phyloP scores from a whole-genome alignment of 2,797 vertebrate genomes.

The Enteromius fasciolatus region DNA sequence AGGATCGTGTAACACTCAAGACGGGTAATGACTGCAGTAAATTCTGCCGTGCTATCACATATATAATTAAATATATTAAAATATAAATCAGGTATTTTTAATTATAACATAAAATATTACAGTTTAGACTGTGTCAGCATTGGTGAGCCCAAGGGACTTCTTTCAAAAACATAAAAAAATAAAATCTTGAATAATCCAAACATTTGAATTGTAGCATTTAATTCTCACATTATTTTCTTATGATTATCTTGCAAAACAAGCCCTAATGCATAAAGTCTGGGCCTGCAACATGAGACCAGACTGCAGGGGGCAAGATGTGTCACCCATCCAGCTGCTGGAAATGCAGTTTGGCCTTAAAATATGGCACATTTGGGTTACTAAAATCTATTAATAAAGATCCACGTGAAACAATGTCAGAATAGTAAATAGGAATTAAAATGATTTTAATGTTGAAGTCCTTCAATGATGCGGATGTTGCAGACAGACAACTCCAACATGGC shows the following conservation, averaged over 20 bases:
- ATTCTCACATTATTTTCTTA: not conserved
- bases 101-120: not conserved
- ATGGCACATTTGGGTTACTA: not conserved
- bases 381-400: not conserved
- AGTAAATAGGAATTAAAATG: not conserved
- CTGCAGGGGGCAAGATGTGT: constrained; percentile 9
- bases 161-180: not conserved
- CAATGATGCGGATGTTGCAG: constrained; percentile 53
- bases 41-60: not conserved
- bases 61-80: not conserved
- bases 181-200: not conserved
- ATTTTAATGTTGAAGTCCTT: not conserved
- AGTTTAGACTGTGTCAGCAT: not conserved
- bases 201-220: not conserved
- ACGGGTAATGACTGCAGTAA: not conserved
- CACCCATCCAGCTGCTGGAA: not conserved
- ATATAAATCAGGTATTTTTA: not conserved
- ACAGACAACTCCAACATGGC: constrained; percentile 58
- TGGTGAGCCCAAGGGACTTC: too few relatives aligned
- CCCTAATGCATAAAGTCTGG: not conserved
- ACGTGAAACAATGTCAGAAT: not conserved
- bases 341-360: not conserved
- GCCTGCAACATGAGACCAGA: constrained; percentile 14
- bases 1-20: not conserved
- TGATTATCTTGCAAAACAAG: not conserved